Conservation (phyloP, 2,113 vertebrate species). For the Sardina pilchardus region DNA sequence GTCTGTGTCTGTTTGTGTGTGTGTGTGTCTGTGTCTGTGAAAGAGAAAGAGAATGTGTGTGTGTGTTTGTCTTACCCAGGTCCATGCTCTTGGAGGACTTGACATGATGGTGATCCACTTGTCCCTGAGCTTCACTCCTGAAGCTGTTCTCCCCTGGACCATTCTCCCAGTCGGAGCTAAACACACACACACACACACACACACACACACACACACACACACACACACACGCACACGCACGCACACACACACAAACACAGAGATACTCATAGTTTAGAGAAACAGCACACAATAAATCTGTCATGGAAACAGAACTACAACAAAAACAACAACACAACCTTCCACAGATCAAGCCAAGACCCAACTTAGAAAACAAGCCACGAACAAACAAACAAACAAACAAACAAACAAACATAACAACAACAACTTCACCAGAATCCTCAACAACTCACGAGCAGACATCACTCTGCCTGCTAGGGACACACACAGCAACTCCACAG, state of each 20-base stretch:
- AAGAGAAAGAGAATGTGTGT: background rate
- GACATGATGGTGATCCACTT: constrained; percentile 82
- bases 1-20: background rate
- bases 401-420: too few species aligned
- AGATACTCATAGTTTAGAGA: too few species aligned
- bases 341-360: too few species aligned
- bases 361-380: too few species aligned
- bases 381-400: too few species aligned
- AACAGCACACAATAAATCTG: too few species aligned
- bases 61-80: constrained; percentile 82
- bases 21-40: background rate
- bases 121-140: constrained; percentile 47
- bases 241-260: too few species aligned
- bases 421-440: too few species aligned
- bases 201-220: background rate
- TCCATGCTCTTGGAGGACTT: constrained; percentile 98
- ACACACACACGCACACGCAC: background rate
- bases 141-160: constrained; percentile 37
- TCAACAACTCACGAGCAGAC: too few species aligned
- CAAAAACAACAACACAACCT: too few species aligned
- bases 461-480: too few species aligned
- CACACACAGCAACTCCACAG: background rate
- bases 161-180: constrained; percentile 32
- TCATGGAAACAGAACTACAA: too few species aligned
- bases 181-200: constrained; percentile 6